Conservation (phyloP, 2,888 invertebrate species). For the Pandemis corylana region DNA sequence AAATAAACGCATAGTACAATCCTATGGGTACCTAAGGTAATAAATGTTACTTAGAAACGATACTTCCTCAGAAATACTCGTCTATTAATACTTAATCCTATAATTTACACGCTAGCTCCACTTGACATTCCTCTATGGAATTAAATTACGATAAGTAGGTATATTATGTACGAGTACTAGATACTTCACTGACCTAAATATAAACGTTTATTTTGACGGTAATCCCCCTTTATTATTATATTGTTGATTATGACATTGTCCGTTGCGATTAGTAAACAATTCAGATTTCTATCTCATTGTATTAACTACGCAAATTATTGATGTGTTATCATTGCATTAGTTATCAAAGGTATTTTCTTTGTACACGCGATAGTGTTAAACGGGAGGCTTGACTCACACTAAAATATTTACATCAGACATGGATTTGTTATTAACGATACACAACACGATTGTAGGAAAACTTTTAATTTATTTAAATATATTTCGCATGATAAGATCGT, state of each 20-base stretch:
- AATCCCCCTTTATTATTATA: conserved; percentile 52
- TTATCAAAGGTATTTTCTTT: conserved; percentile 21
- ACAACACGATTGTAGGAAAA: too few relatives aligned
- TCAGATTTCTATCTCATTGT: conserved; percentile 29
- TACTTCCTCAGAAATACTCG: background rate
- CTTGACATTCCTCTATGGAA: conserved; percentile 37
- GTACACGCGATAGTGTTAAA: background rate
- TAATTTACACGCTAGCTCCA: conserved; percentile 16
- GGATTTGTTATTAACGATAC: too few relatives aligned
- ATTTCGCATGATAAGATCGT: too few relatives aligned
- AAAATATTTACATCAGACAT: too few relatives aligned
- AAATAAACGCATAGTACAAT: too few relatives aligned
- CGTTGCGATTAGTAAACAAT: conserved; percentile 29
- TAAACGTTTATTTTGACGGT: conserved; percentile 45
- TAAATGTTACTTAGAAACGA: background rate
- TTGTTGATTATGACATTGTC: conserved; percentile 34
- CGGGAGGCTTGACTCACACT: background rate
- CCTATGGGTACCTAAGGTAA: background rate
- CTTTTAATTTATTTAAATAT: too few relatives aligned
- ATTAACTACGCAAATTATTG: conserved; percentile 37
- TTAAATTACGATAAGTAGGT: conserved; percentile 15
- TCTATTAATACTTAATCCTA: conserved; percentile 13
- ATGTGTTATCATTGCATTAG: conserved; percentile 24
- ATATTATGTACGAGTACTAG: conserved; percentile 45
- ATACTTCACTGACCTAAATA: conserved; percentile 53